Conservation (phyloP, 2,113 vertebrate species). For the Maccullochella peelii region DNA sequence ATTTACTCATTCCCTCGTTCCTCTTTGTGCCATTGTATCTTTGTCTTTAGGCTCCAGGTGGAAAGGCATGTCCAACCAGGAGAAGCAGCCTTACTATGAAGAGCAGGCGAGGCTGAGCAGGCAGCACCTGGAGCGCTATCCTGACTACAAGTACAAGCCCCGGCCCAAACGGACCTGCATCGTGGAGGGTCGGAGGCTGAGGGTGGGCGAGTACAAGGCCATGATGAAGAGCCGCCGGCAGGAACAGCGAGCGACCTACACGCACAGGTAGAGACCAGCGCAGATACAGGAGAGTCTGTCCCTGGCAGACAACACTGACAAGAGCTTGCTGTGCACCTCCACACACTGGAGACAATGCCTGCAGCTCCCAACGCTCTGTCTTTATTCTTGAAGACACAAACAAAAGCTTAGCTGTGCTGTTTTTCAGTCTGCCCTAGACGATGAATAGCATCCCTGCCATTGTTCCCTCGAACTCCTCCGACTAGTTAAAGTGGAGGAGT, state of each 20-base stretch:
- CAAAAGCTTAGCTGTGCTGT: conserved; percentile 38
- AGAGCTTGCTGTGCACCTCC: conserved; percentile 20
- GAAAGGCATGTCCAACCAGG: conserved; percentile 98
- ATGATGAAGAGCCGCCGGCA: conserved; percentile 97
- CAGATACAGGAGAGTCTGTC: not conserved
- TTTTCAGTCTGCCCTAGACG: conserved; percentile 20
- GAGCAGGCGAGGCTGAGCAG: conserved; percentile 96
- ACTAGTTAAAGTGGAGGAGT: conserved; percentile 29
- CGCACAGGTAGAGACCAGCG: conserved; percentile 85
- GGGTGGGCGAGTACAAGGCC: conserved; percentile 99
- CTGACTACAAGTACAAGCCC: conserved; percentile 98
- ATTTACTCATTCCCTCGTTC: not conserved
- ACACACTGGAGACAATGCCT: not conserved
- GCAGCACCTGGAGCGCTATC: conserved; percentile 98
- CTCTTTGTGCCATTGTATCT: not conserved
- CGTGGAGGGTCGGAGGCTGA: conserved; percentile 94
- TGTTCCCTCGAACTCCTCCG: conserved; percentile 21
- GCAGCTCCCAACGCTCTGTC: conserved; percentile 19
- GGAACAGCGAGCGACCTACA: conserved; percentile 90
- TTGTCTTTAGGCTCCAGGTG: conserved; percentile 90
- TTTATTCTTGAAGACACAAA: conserved; percentile 34
- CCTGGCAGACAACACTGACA: conserved; percentile 11
- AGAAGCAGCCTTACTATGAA: conserved; percentile 99
- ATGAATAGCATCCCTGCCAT: conserved; percentile 41
- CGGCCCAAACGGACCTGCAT: conserved; percentile 97